Evolutionary conservation across 2,797 vertebrate genomes (phyloP).

Genomic region (Spea hammondii): DNA sequence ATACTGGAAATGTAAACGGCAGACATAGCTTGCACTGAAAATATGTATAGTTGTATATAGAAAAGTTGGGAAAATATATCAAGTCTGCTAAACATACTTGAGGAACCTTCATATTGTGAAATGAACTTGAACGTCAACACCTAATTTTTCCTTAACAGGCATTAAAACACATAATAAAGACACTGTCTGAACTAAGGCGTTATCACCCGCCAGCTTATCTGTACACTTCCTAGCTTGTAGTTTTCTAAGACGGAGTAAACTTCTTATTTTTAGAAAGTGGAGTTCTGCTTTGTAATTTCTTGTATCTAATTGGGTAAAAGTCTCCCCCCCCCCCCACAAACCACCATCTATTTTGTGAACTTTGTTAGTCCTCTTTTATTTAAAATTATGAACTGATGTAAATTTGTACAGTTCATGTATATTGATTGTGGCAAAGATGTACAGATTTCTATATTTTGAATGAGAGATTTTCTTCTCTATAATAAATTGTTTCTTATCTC

Average conservation of each 20-base stretch:
- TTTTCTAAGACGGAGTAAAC: constrained; percentile 81
- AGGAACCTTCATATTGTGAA: constrained; percentile 41
- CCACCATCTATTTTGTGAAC: constrained; percentile 94
- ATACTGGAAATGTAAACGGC: constrained; percentile 74
- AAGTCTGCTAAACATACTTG: constrained; percentile 41
- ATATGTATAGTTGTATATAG: constrained; percentile 76
- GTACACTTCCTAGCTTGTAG: constrained; percentile 81
- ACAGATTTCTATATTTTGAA: constrained; percentile 99
- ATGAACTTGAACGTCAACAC: constrained; percentile 32
- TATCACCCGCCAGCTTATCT: constrained; percentile 79
- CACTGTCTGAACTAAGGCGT: constrained; percentile 79
- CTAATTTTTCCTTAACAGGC: constrained; percentile 68
- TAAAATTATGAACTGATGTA: constrained; percentile 99
- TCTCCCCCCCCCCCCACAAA: constrained; percentile 71
- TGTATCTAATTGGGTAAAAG: constrained; percentile 82
- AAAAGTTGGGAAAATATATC: constrained; percentile 13
- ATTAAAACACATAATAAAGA: constrained; percentile 73
- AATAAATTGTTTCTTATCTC: constrained; percentile 99
- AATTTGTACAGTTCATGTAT: constrained; percentile 99
- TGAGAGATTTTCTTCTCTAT: constrained; percentile 98
- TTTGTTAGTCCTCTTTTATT: constrained; percentile 96
- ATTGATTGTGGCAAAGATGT: constrained; percentile 99
- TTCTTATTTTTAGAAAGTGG: constrained; percentile 84
- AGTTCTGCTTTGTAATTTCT: constrained; percentile 84
- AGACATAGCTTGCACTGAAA: constrained; percentile 78